Evolutionary conservation across 1,140 invertebrate species (phyloP).

Genomic region (Papilio polytes): DNA sequence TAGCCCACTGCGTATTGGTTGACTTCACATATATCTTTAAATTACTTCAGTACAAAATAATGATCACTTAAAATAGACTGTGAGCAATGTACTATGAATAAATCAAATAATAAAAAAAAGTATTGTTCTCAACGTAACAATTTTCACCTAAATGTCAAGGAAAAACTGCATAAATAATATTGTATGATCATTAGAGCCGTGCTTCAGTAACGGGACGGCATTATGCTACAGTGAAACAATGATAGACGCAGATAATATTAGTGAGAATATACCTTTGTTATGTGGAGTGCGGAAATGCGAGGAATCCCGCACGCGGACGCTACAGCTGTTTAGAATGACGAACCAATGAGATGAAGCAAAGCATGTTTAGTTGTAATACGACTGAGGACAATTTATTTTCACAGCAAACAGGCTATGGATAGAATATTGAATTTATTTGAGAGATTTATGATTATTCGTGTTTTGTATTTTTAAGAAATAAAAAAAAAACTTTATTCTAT

Average conservation of each 20-base stretch:
- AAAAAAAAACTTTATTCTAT: background rate
- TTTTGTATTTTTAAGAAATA: no score
- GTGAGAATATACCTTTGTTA: slow-evolving; percentile 44
- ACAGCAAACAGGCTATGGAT: no score
- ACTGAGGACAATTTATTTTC: no score
- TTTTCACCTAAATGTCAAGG: slow-evolving; percentile 10
- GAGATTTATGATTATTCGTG: no score
- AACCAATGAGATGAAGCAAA: background rate
- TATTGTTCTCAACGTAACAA: background rate
- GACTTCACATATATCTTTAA: no score
- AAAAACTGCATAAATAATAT: slow-evolving; percentile 28
- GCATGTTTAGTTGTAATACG: background rate
- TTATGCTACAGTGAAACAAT: slow-evolving; percentile 31
- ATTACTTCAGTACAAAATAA: no score
- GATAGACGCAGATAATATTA: slow-evolving; percentile 41
- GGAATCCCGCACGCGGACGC: background rate
- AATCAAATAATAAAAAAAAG: background rate
- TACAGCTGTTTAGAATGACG: background rate
- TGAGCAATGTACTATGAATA: background rate
- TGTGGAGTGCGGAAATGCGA: slow-evolving; percentile 18
- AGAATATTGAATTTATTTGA: no score
- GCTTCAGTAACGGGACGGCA: slow-evolving; percentile 27
- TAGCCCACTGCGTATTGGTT: no score
- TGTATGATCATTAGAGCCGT: slow-evolving; percentile 23
- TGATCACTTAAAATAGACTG: no score